A percentile compares a stretch with the other conserved stretches of the same genome.
These are phyloP conservation scores for Microtus pennsylvanicus DNA, from an alignment of 2,113 vertebrate genomes.

Conservation along the genomic window DNA sequence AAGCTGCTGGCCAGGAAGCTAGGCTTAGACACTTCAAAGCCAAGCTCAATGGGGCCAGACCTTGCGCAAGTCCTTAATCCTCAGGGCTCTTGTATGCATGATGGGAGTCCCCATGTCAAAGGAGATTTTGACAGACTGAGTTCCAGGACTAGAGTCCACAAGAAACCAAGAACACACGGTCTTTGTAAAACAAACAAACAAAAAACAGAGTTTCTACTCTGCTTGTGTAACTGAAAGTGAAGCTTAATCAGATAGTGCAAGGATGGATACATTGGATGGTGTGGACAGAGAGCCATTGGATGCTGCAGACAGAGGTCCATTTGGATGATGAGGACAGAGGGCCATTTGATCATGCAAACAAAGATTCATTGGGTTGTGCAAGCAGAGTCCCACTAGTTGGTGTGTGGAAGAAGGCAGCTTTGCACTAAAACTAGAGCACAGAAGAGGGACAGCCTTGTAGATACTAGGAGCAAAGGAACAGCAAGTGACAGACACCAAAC, in stretches of 20 bases:
- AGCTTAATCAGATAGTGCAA: not conserved
- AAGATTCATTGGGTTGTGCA: not conserved
- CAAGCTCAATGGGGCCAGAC: not conserved
- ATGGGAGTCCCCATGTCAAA: not conserved
- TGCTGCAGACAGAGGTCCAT: not conserved
- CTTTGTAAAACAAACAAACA: not conserved
- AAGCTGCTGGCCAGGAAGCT: too few relatives aligned
- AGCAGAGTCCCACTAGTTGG: not conserved
- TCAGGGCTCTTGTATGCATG: rapidly evolving
- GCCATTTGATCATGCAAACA: not conserved
- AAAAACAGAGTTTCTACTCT: not conserved
- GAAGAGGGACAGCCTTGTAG: not conserved
- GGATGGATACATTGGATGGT: not conserved
- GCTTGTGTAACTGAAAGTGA: too few relatives aligned
- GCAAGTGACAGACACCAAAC: not conserved
- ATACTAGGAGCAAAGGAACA: rapidly evolving
- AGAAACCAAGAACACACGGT: not conserved
- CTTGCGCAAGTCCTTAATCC: not conserved
- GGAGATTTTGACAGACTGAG: not conserved
- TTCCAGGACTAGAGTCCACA: too few relatives aligned
- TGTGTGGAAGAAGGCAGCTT: not conserved
- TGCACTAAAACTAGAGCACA: too few relatives aligned
- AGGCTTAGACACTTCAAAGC: too few relatives aligned
- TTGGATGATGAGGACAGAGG: not conserved
- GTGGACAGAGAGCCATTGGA: not conserved